Percentiles rank a stretch among this genome's conserved stretches.
phyloP scores from a whole-genome alignment of 2,888 invertebrate species.

The Perithous albicinctus region DNA sequence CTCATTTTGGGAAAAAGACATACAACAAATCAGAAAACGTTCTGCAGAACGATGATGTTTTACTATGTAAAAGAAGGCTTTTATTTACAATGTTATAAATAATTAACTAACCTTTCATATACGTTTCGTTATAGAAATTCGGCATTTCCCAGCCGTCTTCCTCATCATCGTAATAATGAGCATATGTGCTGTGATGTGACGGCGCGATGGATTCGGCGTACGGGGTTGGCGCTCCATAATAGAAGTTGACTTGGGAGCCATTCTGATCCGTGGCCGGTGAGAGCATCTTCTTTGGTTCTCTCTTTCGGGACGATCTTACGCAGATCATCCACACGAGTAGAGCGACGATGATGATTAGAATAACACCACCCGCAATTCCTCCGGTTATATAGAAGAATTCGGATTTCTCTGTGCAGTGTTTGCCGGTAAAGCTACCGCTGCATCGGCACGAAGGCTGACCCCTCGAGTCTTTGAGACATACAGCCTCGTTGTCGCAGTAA shows the following conservation, averaged over 20 bases:
- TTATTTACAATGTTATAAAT: too few relatives aligned
- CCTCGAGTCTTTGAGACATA: conserved; percentile 93
- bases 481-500: conserved; percentile 95
- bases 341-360: conserved; percentile 96
- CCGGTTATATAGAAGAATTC: conserved; percentile 98
- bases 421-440: conserved; percentile 96
- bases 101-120: conserved; percentile 93
- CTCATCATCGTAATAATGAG: conserved; percentile 97
- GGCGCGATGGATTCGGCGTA: conserved; percentile 98
- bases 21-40: too few relatives aligned
- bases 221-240: conserved; percentile 97
- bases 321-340: conserved; percentile 99
- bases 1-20: too few relatives aligned
- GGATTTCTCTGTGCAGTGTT: conserved; percentile 95
- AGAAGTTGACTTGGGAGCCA: conserved; percentile 97
- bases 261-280: conserved; percentile 96
- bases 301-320: conserved; percentile 94
- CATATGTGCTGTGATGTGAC: conserved; percentile 97
- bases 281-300: conserved; percentile 96
- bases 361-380: conserved; percentile 97
- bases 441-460: conserved; percentile 96
- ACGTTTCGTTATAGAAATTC: conserved; percentile 98
- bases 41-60: too few relatives aligned
- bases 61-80: too few relatives aligned
- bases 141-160: conserved; percentile 99